Evolutionary conservation across 2,113 vertebrate species (phyloP), one percentile per base, ranked within the genome.

Genomic region (Chaenogobius annularis): DNA sequence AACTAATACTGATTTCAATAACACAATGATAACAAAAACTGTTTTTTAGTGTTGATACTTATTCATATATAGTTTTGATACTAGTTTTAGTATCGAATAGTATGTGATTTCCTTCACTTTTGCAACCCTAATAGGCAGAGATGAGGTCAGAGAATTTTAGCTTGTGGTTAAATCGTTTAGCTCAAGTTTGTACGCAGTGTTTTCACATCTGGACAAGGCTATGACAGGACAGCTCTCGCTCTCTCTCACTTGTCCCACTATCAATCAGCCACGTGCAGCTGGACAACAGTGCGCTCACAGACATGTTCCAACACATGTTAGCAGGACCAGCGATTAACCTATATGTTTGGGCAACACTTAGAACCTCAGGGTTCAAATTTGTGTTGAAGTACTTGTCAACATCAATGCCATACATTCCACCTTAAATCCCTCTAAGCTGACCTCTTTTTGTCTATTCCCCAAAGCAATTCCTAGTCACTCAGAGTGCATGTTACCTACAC

Each of bases 261-360:
- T 86, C 82, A 85, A 84, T 86, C 88, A 79, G 80, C 72, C 79
- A 71, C 23, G 50, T 3, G 76, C 48, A 56, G 52, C 48, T 61
- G 52, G 26, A 86, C 80, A 77, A 59, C 76, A 46, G 82, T 85
- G 72, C 43, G 35, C 83, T 90, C 79, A 22, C 79, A 79, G 80
- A 81, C 87, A 84, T 87, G 79, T 83, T 78, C n/a, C 71, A 35
- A 78, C 82, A 86, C 76, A 83, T 71, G 72, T 70, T 83, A 77
- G 23, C 20, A 52, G 76, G 82, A 81, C 82, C 68, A 6, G 31
- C 46, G 64, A 46, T 79, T 56, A 72, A 66, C 54, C 20, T 22
- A 13, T 46, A 9, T 23, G 31, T 56, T 23, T 37, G 31, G 35
- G 61, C 46, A 72, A 70, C 62, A 72, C 72, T 40, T 1, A 1